Base-by-base conservation (phyloP, 2,113 vertebrate genomes). In the Pipra filicauda region DNA sequence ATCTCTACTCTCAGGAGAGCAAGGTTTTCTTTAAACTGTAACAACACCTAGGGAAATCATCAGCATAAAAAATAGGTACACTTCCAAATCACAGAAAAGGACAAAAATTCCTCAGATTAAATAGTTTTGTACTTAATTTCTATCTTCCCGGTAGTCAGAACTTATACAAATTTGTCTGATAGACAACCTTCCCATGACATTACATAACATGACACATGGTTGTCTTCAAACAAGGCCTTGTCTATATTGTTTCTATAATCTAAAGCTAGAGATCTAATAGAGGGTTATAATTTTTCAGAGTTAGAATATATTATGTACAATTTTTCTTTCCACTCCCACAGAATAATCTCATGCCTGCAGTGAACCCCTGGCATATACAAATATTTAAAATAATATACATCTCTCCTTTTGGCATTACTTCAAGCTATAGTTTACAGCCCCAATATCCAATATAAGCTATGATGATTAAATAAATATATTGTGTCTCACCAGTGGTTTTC, bases 311-410 rank as follows among this genome's bases (percentile, higher is more conserved):
- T 88, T 90, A 94, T 71, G 81, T 48, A 72, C 48, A 76, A 30
- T 85, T 91, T 83, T 43, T 19, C 19, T 85, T 90, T 93, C 35
- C 69, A 85, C 55, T 88, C 51, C 48, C 48, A 71, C 43, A 59
- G 37, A 93, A 85, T 64, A 86, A 93, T 74, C 35, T 90, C 51
- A 67, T 79, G 78, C 21, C 52, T 95, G 33, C 78, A 85, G 66
- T 52, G 75, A 93, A 86, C 48, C 22, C 52, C 33, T 75, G 65
- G 26, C 72, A 90, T n/a, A 90, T 19, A 65, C 80, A 96, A 91
- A 88, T 93, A 93, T 91, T 95, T 90, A 43, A 92, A 94, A 93
- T 57, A 94, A 93, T 77, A 88, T 24, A 64, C 15, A 80, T 59
- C 35, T 55, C 6, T 80, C 26, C 22, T 88, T 89, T 52, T 86